Base-by-base conservation (phyloP, 2,113 vertebrate species). In the Pluvianellus socialis region DNA sequence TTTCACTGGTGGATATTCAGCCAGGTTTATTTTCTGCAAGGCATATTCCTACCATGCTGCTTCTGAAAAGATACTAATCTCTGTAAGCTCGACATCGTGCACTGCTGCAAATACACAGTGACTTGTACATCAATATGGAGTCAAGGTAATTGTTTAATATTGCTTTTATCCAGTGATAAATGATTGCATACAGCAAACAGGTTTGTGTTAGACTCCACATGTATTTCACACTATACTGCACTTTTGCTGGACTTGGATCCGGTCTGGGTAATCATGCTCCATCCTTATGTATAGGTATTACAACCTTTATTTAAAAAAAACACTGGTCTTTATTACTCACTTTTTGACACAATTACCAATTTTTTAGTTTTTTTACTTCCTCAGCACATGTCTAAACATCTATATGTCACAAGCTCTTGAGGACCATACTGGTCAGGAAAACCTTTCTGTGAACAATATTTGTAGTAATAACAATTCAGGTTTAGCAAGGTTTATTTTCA, bases 21-120 rank as follows among this genome's bases (percentile, higher is more conserved):
- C 44, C 8, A 72, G 18, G 30, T 58, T 75, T 86, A 38, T 62
- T 79, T 86, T 75, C 45, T 74, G 33, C 15, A 83, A 52, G 4
- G 10, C 32, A 11, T 68, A 16, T 21, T 62, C 28, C 42, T 81
- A 21, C 47, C 27, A 28, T 40, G 13, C 14, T 81, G 9, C 15
- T 70, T 61, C 44, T 81, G 47, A 52, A 74, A 87, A 79, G 8
- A 38, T 50, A 35, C 4, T 74, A 27, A 84, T 73, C 11, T 73
- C 49, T 77, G 38, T 77, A 73, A 68, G 3, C 30, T 56, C 63
- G 53, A 24, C n/a, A 9, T 40, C 9, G 14, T 77, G 13, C 16
- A 17, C 7, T 79, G 19, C 66, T 65, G 44, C 45, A 30, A 75
- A n/a, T 61, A 45, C 0, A 0, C 28, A 38, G 32, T 26, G 27